Evolutionary conservation across 1,140 invertebrate genomes (phyloP), one percentile per base, ranked within the genome.

Genomic region (Andricus grossulariae): DNA sequence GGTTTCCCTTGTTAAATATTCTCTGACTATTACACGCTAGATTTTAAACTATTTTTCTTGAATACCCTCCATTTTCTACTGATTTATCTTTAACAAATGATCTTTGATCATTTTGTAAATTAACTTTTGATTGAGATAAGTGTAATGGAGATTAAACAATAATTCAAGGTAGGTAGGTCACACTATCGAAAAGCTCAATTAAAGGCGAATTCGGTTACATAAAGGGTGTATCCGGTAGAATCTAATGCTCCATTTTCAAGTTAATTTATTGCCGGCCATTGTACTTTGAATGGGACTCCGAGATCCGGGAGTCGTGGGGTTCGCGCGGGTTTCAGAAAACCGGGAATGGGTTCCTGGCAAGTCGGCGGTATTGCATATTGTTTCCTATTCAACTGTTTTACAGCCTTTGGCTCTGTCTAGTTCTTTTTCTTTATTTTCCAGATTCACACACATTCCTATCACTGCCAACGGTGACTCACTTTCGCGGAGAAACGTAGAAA

Each of bases 171-270:
- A 45, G 74, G 8, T 71, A 79, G 39, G 70, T 75, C 50, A 49
- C 51, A 79, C 76, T 84, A 85, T 85, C 79, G 79, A 79, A 74
- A 79, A 75, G 75, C 77, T 85, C 81, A 77, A 85, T 85, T 85
- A 85, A 84, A 75, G 81, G 77, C 72, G 75, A 32, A 66, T 25
- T 66, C 19, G 75, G 79, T 79, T 83, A 70, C 79, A 85, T 84
- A 84, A 85, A 85, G 83, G 83, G 77, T 81, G 75, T 85, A 84
- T 83, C 84, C 83, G 60, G 76, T 52, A 77, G 83, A 78, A 81
- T 85, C 81, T 85, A 85, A 84, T 84, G 79, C 81, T 80, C 77
- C 84, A 60, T 85, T 85, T 82, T 83, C 81, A 72, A 79, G 75
- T 32, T 84, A 85, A 85, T 85, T 85, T 85, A 85, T 85, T 71